Evolutionary conservation across 2,888 invertebrate genomes (phyloP).

Genomic region (Drosophila sordidula): DNA sequence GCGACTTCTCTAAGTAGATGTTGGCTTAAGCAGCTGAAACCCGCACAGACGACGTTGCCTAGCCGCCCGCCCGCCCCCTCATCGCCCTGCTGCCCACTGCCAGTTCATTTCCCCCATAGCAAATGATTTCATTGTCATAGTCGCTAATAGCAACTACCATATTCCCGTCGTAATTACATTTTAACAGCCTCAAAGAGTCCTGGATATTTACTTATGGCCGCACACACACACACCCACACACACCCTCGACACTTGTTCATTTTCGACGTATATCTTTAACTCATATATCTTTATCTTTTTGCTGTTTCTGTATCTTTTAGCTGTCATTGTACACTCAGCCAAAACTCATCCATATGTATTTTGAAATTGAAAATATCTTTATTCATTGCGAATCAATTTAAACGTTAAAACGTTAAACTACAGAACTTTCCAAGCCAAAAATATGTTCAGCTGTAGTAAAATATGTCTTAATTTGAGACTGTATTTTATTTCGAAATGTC

Average conservation of each 20-base stretch:
- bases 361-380: no score
- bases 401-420: no score
- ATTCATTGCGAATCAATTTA: no score
- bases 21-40: slow-evolving; percentile 60
- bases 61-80: slow-evolving; percentile 4
- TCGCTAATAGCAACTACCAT: slow-evolving; percentile 77
- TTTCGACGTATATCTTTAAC: slow-evolving; percentile 23
- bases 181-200: slow-evolving; percentile 75
- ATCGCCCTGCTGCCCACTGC: not conserved
- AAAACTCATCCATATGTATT: not conserved
- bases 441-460: no score
- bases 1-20: slow-evolving; percentile 38
- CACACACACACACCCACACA: slow-evolving; percentile 23
- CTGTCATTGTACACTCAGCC: slow-evolving; percentile 15
- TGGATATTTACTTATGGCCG: slow-evolving; percentile 68
- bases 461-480: no score
- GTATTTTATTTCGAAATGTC: no score
- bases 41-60: slow-evolving; percentile 21
- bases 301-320: slow-evolving; percentile 23
- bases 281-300: slow-evolving; percentile 15
- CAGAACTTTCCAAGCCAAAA: no score
- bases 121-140: slow-evolving; percentile 77
- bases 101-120: slow-evolving; percentile 3
- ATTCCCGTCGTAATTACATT: slow-evolving; percentile 73
- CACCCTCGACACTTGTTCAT: slow-evolving; percentile 35